These are phyloP conservation scores for Anthophora plumipes DNA, from an alignment of 2,888 invertebrate genomes.

Conservation along the genomic window DNA sequence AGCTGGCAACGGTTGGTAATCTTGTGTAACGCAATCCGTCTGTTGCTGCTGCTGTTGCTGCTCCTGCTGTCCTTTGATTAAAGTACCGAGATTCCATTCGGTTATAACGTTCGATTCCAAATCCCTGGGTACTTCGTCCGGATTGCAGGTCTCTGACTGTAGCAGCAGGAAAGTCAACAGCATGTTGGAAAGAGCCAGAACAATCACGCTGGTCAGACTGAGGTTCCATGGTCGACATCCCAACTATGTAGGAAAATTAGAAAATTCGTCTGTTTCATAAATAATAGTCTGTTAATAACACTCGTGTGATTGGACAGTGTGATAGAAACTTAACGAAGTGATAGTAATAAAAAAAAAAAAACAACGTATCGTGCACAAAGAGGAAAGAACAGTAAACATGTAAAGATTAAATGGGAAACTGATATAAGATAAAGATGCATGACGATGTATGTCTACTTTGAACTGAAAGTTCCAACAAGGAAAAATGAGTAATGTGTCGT, in stretches of 20 bases:
- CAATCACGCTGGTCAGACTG: slow-evolving; percentile 88
- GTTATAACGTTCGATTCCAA: slow-evolving; percentile 74
- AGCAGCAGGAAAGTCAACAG: slow-evolving; percentile 87
- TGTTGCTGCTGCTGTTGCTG: slow-evolving; percentile 50
- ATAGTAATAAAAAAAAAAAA: no score
- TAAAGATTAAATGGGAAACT: background rate
- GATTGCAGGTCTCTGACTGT: slow-evolving; percentile 85
- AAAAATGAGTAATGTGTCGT: slow-evolving; percentile 16
- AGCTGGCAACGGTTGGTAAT: slow-evolving; percentile 68
- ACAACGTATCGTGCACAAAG: background rate
- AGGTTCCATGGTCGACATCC: slow-evolving; percentile 90
- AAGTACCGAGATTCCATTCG: slow-evolving; percentile 66
- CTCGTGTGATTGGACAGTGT: background rate
- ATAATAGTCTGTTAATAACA: background rate
- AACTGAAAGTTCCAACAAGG: background rate
- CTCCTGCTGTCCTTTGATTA: slow-evolving; percentile 55
- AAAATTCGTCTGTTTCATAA: background rate
- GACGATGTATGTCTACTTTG: no score
- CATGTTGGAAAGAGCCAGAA: slow-evolving; percentile 88
- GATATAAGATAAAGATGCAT: background rate
- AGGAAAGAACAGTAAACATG: background rate
- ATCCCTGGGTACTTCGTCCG: slow-evolving; percentile 61
- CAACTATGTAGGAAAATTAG: slow-evolving; percentile 76
- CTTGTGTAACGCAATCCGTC: slow-evolving; percentile 70
- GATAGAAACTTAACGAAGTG: no score